Percentiles rank a stretch among this genome's conserved stretches.
These are phyloP conservation scores for Ochotona curzoniae DNA, from an alignment of 2,113 vertebrate genomes.

Conservation along the genomic window DNA sequence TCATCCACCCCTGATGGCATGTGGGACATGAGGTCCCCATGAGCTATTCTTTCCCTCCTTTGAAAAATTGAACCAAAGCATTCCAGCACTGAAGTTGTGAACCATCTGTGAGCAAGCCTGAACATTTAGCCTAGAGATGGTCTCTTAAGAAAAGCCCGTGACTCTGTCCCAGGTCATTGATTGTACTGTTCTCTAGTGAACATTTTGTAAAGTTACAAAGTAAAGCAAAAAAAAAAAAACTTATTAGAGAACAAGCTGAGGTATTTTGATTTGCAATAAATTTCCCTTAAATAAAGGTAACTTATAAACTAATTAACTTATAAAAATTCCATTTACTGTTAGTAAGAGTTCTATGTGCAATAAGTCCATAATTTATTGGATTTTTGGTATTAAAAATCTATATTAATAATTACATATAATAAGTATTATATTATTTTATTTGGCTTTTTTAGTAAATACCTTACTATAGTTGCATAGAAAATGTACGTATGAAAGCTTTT, in stretches of 20 bases:
- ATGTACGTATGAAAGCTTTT: neutral
- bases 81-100: neutral
- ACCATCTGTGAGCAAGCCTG: neutral
- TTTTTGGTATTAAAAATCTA: neutral
- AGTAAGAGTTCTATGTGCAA: neutral
- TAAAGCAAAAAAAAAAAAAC: neutral
- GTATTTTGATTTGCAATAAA: neutral
- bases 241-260: neutral
- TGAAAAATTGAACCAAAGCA: neutral
- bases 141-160: neutral
- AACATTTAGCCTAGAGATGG: neutral
- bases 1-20: too few species aligned
- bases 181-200: neutral
- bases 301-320: neutral
- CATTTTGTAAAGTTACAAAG: neutral
- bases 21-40: accelerated
- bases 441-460: neutral
- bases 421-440: neutral
- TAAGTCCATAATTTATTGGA: neutral
- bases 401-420: slow-evolving; percentile 1
- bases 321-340: neutral
- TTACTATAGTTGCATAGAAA: neutral
- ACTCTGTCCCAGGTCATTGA: too few species aligned
- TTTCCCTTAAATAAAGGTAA: neutral
- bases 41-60: neutral